Evolutionary conservation across 2,888 invertebrate genomes (phyloP).

Genomic region (Thymelicus sylvestris): DNA sequence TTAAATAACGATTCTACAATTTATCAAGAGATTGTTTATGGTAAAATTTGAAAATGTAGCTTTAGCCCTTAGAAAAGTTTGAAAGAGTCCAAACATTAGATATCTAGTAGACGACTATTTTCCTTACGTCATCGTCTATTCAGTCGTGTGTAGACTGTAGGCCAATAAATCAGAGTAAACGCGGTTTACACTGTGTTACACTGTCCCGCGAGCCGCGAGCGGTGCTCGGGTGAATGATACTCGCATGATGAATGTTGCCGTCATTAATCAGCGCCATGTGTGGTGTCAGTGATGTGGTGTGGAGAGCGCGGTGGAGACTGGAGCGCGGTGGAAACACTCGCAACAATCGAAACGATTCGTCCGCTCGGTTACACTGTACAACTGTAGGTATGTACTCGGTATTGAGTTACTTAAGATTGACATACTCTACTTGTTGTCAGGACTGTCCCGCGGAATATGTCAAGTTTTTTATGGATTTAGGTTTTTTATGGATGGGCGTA

Average conservation of each 20-base stretch:
- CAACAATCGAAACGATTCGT: not conserved
- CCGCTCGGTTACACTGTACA: not conserved
- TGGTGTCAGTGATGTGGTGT: no score
- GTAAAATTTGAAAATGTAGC: no score
- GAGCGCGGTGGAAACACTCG: not conserved
- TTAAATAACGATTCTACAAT: no score
- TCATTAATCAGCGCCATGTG: not conserved
- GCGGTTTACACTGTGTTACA: slow-evolving; percentile 2
- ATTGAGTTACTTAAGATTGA: not conserved
- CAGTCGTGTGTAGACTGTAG: not conserved
- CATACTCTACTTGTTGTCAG: not conserved
- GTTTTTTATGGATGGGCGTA: no score
- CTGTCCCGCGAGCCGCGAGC: not conserved
- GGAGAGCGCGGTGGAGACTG: not conserved
- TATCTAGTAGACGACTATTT: not conserved
- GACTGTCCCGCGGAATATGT: no score
- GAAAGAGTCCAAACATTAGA: not conserved
- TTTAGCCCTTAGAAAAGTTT: no score
- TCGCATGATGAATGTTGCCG: not conserved
- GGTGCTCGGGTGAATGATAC: not conserved
- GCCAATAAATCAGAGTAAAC: not conserved
- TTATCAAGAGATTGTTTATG: no score
- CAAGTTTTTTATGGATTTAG: no score
- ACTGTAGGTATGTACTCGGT: not conserved
- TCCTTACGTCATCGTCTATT: not conserved